Conservation (phyloP, 2,797 vertebrate species). For the Telmatherina bonti region DNA sequence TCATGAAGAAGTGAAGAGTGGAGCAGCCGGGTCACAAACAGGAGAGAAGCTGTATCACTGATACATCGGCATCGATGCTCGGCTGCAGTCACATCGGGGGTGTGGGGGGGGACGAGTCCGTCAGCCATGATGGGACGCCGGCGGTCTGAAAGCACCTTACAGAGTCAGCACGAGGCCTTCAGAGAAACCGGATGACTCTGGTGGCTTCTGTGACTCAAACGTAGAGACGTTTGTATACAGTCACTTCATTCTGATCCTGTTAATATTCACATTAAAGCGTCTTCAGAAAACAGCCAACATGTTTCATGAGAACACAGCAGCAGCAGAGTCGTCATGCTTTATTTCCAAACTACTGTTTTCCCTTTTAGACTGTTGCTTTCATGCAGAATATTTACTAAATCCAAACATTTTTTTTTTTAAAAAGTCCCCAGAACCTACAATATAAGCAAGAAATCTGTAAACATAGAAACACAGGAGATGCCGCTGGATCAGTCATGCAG, state of each 20-base stretch:
- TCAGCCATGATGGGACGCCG: conserved; percentile 37
- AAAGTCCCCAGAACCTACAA: conserved; percentile 71
- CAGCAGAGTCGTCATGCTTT: conserved; percentile 68
- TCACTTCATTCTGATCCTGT: conserved; percentile 46
- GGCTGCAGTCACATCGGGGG: conserved; percentile 47
- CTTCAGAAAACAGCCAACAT: conserved; percentile 57
- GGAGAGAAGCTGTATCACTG: conserved; percentile 63
- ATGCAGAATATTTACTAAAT: conserved; percentile 74
- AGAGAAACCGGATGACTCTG: conserved; percentile 2
- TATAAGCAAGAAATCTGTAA: conserved; percentile 71
- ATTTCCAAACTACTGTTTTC: conserved; percentile 51
- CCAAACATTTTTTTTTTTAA: too few relatives aligned
- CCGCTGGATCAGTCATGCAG: too few relatives aligned
- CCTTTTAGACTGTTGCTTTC: conserved; percentile 68
- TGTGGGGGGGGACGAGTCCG: conserved; percentile 36
- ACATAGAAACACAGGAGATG: conserved; percentile 68
- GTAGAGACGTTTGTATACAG: conserved; percentile 52
- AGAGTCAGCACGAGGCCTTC: conserved; percentile 19
- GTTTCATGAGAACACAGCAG: conserved; percentile 30
- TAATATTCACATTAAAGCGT: conserved; percentile 71
- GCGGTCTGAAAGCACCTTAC: conserved; percentile 74
- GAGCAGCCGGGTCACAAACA: conserved; percentile 23
- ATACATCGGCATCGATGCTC: conserved; percentile 48
- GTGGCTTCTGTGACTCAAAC: conserved; percentile 42
- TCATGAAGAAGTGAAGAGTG: conserved; percentile 92